Conservation (phyloP, 1,140 invertebrate genomes). For the Oedothorax gibbosus region DNA sequence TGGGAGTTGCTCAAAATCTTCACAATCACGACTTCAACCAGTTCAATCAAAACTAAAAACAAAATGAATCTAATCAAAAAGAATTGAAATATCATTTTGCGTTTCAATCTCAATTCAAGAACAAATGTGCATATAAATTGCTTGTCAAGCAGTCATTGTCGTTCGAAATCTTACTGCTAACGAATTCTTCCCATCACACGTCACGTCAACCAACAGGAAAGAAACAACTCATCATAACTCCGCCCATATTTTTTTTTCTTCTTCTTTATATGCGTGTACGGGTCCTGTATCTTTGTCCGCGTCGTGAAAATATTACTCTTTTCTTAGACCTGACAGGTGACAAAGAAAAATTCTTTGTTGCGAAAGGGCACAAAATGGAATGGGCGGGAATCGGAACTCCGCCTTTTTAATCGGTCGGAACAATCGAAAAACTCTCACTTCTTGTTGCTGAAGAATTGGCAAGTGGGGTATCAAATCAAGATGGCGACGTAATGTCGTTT, state of each 20-base stretch:
- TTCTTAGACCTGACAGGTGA: slow-evolving; percentile 41
- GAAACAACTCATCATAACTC: neutral
- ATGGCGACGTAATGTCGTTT: too few species aligned
- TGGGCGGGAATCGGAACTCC: slow-evolving; percentile 38
- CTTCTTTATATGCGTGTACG: too few species aligned
- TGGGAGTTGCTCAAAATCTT: too few species aligned
- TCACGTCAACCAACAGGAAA: slow-evolving; percentile 14
- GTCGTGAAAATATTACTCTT: slow-evolving; percentile 5
- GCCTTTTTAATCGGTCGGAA: slow-evolving; percentile 20
- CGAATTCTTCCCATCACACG: slow-evolving; percentile 3
- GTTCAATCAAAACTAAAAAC: too few species aligned
- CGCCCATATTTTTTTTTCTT: slow-evolving; percentile 14
- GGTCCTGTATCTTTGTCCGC: slow-evolving; percentile 4
- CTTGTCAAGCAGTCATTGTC: slow-evolving; percentile 17
- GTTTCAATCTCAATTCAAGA: too few species aligned
- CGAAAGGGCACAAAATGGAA: slow-evolving; percentile 40
- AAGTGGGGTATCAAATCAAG: too few species aligned
- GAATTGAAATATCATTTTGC: too few species aligned
- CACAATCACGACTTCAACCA: too few species aligned
- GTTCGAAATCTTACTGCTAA: neutral
- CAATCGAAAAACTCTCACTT: neutral
- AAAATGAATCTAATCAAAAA: too few species aligned
- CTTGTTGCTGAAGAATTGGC: too few species aligned
- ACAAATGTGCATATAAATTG: slow-evolving; percentile 1
- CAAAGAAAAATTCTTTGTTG: slow-evolving; percentile 40